A percentile compares a stretch with the other conserved stretches of the same genome.
These are phyloP conservation scores for Plectropomus leopardus DNA, from an alignment of 2,113 vertebrate species.

Conservation along the genomic window DNA sequence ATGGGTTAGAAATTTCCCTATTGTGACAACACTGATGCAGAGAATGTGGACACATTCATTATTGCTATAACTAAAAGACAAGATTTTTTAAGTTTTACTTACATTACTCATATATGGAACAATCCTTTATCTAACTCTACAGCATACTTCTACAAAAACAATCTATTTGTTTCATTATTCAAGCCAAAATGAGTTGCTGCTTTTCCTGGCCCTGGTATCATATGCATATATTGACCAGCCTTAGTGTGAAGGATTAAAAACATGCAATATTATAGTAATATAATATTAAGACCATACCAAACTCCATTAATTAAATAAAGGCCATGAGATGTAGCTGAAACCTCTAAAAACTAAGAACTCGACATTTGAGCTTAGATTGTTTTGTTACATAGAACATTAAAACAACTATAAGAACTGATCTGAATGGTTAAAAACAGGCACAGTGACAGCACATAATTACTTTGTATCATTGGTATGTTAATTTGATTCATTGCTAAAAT, in stretches of 20 bases:
- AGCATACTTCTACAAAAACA: neutral
- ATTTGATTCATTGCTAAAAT: slow-evolving; percentile 20
- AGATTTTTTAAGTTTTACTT: too few species aligned
- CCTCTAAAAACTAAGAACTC: slow-evolving; percentile 9
- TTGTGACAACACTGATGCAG: too few species aligned
- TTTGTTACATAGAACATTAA: neutral
- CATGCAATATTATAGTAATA: too few species aligned
- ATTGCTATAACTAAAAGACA: neutral
- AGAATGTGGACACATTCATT: neutral
- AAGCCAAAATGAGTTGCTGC: neutral
- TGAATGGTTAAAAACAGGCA: slow-evolving; percentile 1
- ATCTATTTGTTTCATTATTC: neutral
- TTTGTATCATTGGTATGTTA: neutral
- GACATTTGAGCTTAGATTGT: neutral
- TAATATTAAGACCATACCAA: neutral
- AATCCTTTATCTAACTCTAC: neutral
- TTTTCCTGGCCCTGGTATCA: neutral
- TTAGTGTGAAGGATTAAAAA: too few species aligned
- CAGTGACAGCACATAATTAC: slow-evolving; percentile 1
- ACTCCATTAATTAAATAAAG: neutral
- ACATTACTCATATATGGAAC: too few species aligned
- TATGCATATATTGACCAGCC: too few species aligned
- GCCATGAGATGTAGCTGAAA: neutral
- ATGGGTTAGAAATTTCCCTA: too few species aligned
- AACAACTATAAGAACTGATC: slow-evolving; percentile 9